Percentiles rank a stretch among this genome's conserved stretches.
Evolutionary conservation across 2,797 vertebrate genomes (phyloP).

Genomic region (Amniataba percoides): DNA sequence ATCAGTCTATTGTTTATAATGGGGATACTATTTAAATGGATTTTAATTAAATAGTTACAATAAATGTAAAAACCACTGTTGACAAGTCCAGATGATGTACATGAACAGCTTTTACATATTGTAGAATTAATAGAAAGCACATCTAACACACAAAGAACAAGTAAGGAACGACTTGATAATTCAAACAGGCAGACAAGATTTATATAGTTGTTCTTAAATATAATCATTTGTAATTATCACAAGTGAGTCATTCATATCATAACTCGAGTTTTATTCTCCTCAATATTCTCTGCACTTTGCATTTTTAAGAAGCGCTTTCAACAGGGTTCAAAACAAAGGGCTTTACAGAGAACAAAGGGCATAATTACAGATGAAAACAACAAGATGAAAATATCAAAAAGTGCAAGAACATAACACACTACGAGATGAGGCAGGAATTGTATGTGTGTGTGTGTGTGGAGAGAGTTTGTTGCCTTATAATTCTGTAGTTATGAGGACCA

Average conservation of each 20-base stretch:
- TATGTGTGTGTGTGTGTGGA: not conserved
- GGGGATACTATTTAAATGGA: not conserved
- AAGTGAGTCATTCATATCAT: not conserved
- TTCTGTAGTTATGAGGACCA: constrained; percentile 12
- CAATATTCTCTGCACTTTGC: constrained; percentile 33
- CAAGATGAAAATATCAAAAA: constrained; percentile 38
- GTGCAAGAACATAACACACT: constrained; percentile 16
- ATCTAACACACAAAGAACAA: not conserved
- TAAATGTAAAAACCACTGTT: not conserved
- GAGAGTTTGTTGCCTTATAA: not conserved
- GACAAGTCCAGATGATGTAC: not conserved
- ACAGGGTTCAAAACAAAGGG: constrained; percentile 53
- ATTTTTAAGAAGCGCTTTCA: constrained; percentile 46
- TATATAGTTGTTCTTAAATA: constrained; percentile 16
- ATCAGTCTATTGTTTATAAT: not conserved
- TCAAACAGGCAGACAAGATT: constrained; percentile 15
- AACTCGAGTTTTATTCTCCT: constrained; percentile 9
- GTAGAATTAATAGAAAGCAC: not conserved
- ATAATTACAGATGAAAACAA: constrained; percentile 62
- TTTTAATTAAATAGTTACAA: not conserved
- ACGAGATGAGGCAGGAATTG: not conserved
- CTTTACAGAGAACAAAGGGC: constrained; percentile 56
- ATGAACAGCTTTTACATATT: not conserved
- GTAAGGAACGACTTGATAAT: not conserved
- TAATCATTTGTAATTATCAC: not conserved